Conservation (phyloP, 2,888 invertebrate species). For the Drosophila paucipuncta region DNA sequence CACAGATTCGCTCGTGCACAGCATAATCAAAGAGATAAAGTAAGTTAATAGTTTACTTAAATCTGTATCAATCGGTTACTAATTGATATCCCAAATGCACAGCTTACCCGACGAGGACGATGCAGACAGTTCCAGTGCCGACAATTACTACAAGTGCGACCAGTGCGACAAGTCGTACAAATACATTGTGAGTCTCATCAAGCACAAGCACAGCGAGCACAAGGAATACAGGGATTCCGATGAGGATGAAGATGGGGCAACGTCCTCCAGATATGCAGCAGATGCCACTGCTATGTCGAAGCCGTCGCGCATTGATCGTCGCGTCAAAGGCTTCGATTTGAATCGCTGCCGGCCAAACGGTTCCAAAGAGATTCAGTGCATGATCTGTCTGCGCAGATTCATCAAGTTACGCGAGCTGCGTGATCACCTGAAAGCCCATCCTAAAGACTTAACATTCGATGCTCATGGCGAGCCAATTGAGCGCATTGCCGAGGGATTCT, state of each 20-base stretch:
- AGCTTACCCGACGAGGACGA: conserved; percentile 66
- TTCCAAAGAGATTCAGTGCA: conserved; percentile 83
- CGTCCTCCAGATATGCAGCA: conserved; percentile 32
- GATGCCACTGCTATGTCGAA: conserved; percentile 26
- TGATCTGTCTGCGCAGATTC: conserved; percentile 83
- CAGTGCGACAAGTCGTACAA: conserved; percentile 65
- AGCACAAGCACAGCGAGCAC: conserved; percentile 62
- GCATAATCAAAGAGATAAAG: conserved; percentile 60
- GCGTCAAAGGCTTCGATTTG: conserved; percentile 65
- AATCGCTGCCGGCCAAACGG: conserved; percentile 82
- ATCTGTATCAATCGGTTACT: background rate
- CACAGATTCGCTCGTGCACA: conserved; percentile 62
- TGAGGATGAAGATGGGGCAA: conserved; percentile 41
- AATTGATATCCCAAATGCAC: background rate
- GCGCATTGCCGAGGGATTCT: conserved; percentile 77
- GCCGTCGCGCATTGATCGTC: conserved; percentile 63
- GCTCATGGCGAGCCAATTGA: conserved; percentile 65
- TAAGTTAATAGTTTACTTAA: conserved; percentile 16
- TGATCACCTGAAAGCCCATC: conserved; percentile 76
- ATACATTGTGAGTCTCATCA: conserved; percentile 66
- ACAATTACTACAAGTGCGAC: conserved; percentile 68
- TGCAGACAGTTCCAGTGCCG: conserved; percentile 26
- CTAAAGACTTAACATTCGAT: conserved; percentile 67
- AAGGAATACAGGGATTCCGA: conserved; percentile 45
- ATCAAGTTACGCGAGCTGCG: conserved; percentile 80